These are phyloP conservation scores for Ctenodactylus gundi DNA, from an alignment of 2,113 vertebrate genomes.

Conservation along the genomic window DNA sequence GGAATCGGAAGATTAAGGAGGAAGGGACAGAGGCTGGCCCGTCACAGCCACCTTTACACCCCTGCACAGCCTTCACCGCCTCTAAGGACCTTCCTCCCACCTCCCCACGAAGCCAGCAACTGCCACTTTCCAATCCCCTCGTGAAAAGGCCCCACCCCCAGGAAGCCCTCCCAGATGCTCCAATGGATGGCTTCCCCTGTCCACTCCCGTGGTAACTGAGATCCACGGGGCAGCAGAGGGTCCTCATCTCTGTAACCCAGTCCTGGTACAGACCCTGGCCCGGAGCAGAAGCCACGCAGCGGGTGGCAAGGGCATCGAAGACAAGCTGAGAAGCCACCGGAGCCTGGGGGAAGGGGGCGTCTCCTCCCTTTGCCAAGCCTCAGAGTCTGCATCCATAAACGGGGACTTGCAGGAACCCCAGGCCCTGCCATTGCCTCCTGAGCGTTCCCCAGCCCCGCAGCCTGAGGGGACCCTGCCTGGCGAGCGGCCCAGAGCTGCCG, in stretches of 20 bases:
- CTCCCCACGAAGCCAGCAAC: background rate
- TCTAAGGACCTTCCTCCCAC: background rate
- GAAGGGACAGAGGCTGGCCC: background rate
- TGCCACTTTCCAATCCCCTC: background rate
- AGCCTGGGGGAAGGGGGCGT: background rate
- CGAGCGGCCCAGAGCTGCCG: background rate
- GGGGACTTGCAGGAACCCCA: background rate
- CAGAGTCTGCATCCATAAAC: background rate
- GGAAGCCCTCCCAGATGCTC: background rate
- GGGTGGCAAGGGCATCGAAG: background rate
- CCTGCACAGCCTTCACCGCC: background rate
- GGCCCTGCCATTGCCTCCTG: background rate
- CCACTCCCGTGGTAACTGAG: background rate
- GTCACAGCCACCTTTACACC: background rate
- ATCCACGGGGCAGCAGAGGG: background rate
- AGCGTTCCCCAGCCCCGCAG: background rate
- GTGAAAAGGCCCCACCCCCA: too few relatives aligned
- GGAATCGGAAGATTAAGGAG: background rate
- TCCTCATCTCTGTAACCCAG: background rate
- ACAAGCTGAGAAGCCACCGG: fast-evolving
- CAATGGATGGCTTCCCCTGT: background rate
- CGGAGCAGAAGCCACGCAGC: background rate
- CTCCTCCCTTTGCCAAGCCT: background rate
- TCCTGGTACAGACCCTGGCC: background rate
- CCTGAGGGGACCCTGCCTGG: background rate